A percentile compares a stretch with the other conserved stretches of the same genome.
Conservation (phyloP, 2,888 invertebrate genomes). For the Cheilosia vulpina region DNA sequence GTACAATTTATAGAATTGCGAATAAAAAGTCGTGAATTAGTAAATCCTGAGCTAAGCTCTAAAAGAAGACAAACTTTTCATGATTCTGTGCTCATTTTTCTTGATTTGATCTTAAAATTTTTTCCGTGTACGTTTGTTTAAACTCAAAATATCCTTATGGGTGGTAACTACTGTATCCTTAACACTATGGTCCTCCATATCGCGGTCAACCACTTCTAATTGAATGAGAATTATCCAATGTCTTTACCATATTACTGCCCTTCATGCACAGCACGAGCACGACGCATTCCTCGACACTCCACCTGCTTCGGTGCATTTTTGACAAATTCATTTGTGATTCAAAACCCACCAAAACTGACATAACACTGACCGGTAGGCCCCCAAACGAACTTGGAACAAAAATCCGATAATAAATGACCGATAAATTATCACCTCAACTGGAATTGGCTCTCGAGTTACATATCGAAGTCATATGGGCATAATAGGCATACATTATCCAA, state of each 20-base stretch:
- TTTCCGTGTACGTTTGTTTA: too few relatives aligned
- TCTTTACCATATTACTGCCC: conserved; percentile 14
- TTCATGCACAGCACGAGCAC: neutral
- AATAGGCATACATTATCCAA: conserved; percentile 32
- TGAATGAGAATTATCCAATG: neutral
- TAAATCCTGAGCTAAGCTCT: too few relatives aligned
- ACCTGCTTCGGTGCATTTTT: conserved; percentile 50
- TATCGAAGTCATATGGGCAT: conserved; percentile 14
- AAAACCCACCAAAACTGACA: conserved; percentile 31
- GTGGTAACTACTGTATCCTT: too few relatives aligned
- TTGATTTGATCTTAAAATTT: too few relatives aligned
- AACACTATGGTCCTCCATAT: too few relatives aligned
- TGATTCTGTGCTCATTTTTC: too few relatives aligned
- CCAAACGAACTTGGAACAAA: conserved; percentile 6
- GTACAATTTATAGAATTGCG: too few relatives aligned
- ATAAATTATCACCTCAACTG: conserved; percentile 74
- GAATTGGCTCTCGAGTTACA: conserved; percentile 44
- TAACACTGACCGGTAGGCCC: conserved; percentile 27
- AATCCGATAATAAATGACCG: conserved; percentile 56
- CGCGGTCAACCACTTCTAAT: neutral
- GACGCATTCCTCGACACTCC: conserved; percentile 25
- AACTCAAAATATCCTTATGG: too few relatives aligned
- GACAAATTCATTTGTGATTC: conserved; percentile 51
- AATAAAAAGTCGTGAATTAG: too few relatives aligned
- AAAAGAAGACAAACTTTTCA: too few relatives aligned